Conservation (phyloP, 2,888 invertebrate genomes). For the Balanococcus diminutus region DNA sequence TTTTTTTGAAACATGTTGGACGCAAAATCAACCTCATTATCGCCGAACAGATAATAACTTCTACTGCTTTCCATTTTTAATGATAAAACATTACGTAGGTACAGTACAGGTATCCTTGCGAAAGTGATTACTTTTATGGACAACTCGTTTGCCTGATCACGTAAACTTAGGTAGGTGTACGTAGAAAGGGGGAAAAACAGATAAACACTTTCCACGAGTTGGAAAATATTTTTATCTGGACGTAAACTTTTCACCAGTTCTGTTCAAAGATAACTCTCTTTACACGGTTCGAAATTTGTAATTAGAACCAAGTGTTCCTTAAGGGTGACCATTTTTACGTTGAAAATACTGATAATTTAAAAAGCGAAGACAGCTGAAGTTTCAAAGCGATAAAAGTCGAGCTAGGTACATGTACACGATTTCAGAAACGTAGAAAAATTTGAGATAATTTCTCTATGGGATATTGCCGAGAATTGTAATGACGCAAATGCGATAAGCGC, state of each 20-base stretch:
- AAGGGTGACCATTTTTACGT: background rate
- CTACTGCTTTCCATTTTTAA: background rate
- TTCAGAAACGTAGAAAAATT: constrained; percentile 4
- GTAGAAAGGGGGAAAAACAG: background rate
- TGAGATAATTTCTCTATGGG: background rate
- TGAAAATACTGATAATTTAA: constrained; percentile 13
- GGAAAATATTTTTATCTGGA: background rate
- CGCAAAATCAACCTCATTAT: background rate
- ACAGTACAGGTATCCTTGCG: background rate
- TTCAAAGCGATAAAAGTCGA: background rate
- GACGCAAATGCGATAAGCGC: background rate
- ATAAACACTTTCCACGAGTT: background rate
- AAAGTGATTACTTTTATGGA: background rate
- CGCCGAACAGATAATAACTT: background rate
- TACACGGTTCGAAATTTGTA: background rate
- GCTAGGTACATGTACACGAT: background rate
- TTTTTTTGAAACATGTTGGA: background rate
- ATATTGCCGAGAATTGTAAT: background rate
- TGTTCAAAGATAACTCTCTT: background rate
- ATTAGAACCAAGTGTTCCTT: background rate
- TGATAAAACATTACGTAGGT: background rate
- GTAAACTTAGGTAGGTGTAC: background rate
- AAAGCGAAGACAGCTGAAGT: constrained; percentile 36
- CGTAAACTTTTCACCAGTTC: background rate
- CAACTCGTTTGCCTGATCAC: background rate